A percentile compares a stretch with the other conserved stretches of the same genome.
Conservation (phyloP, 2,888 invertebrate genomes). For the Tortricodes alternella region DNA sequence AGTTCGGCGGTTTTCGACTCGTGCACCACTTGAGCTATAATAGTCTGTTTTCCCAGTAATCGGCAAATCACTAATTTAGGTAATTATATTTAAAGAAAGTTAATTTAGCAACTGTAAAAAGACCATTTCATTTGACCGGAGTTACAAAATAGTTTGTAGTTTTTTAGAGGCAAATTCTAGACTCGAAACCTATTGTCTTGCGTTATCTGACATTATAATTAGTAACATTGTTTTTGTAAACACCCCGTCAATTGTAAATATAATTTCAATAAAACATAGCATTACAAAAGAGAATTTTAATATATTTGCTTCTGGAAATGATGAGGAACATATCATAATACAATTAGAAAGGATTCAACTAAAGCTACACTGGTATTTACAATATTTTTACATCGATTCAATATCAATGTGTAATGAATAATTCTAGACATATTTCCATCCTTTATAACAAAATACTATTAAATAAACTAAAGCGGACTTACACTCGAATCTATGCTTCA, state of each 20-base stretch:
- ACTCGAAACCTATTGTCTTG: no score
- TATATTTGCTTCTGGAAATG: conserved; percentile 69
- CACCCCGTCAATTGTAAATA: no score
- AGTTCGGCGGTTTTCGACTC: no score
- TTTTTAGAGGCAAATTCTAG: no score
- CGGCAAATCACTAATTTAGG: no score
- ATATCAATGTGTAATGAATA: conserved; percentile 32
- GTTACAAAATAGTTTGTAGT: no score
- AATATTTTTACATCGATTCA: conserved; percentile 53
- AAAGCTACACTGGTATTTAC: conserved; percentile 72
- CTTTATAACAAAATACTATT: conserved; percentile 31
- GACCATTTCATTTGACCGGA: no score
- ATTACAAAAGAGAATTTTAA: conserved; percentile 71
- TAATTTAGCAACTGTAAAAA: no score
- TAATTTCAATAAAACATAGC: conserved; percentile 54
- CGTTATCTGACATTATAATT: no score
- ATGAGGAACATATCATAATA: conserved; percentile 68
- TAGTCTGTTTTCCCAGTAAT: no score
- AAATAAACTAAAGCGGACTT: conserved; percentile 31
- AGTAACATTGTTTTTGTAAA: background rate
- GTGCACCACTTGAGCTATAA: no score
- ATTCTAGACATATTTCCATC: conserved; percentile 30
- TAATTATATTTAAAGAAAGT: no score
- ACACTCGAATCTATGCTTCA: conserved; percentile 30
- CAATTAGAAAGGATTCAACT: conserved; percentile 64